A percentile compares a stretch with the other conserved stretches of the same genome.
phyloP scores from a whole-genome alignment of 1,140 invertebrate genomes.

The Drosophila aff. region DNA sequence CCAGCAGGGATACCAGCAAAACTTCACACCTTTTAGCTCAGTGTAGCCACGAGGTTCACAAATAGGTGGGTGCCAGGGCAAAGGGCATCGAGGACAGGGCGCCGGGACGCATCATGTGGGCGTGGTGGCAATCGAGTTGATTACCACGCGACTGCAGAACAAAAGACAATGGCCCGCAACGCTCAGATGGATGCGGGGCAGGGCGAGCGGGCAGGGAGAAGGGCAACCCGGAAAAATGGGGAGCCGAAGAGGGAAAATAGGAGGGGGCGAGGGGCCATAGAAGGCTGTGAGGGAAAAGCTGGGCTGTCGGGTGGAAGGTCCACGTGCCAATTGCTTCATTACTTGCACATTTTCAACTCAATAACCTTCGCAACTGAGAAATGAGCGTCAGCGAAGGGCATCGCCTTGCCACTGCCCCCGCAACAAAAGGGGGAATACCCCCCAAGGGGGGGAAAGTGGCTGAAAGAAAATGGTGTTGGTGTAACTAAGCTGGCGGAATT shows the following conservation, averaged over 20 bases:
- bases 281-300: background rate
- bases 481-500: conserved; percentile 19
- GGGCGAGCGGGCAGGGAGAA: background rate
- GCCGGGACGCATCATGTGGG: background rate
- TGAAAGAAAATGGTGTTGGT: background rate
- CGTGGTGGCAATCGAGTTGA: conserved; percentile 51
- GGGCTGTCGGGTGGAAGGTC: conserved; percentile 5
- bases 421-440: background rate
- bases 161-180: conserved; percentile 40
- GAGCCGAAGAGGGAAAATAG: too few species aligned
- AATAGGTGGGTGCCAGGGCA: conserved; percentile 18
- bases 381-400: background rate
- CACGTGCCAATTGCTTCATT: conserved; percentile 55
- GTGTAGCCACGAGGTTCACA: background rate
- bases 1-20: too few species aligned
- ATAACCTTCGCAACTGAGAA: conserved; percentile 20
- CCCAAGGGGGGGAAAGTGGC: too few species aligned
- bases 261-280: background rate
- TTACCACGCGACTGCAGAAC: conserved; percentile 48
- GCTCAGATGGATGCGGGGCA: background rate
- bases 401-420: background rate
- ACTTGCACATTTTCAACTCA: conserved; percentile 54
- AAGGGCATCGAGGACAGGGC: conserved; percentile 11
- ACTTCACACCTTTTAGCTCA: background rate
- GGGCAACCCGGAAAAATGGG: background rate